Base-by-base conservation (phyloP, 2,797 vertebrate species). In the Coccyzus lansbergi region DNA sequence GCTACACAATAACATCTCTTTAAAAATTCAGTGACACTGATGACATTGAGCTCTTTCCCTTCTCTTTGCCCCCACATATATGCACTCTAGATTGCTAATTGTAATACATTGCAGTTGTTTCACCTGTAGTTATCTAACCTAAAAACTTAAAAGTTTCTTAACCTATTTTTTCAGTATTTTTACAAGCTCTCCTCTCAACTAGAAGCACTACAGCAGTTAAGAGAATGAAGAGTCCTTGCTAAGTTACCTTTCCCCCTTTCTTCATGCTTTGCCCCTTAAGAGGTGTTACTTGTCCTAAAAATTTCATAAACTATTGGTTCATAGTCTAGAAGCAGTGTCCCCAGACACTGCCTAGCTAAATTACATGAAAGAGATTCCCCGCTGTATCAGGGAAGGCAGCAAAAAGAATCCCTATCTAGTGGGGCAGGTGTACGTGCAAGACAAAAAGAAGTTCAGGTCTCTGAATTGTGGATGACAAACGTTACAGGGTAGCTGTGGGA, bases 341-440 rank as follows among this genome's bases (percentile, higher is more conserved):
- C 46, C 33, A 60, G 36, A 29, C 31, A 31, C 26, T 42, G n/a
- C n/a, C 58, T 22, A 29, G 31, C 13, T 33, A 44, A 40, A 12
- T 34, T 71, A 76, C 5, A 5, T 5, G 16, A 55, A 52, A 83
- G 15, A 77, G 10, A 70, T 53, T 67, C 25, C 48, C 24, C 20
- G 42, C 5, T 21, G 31, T 14, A 60, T 40, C 22, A 48, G 36
- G 48, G 29, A 92, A 80, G 56, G 44, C 70, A 69, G 42, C 34
- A 76, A 46, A 71, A 59, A 72, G 29, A 3, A 80, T 19, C 33
- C 11, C 11, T 52, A 13, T 36, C 64, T 63, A 67, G 59, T 40
- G 53, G 42, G 34, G 34, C 4, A 67, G 40, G 4, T 7, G 5
- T 15, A 15, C 3, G 6, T 25, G 19, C 1, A 0, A 59, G 13